Base-by-base conservation (phyloP, 2,888 invertebrate genomes). In the Lasioglossum oenotherae region DNA sequence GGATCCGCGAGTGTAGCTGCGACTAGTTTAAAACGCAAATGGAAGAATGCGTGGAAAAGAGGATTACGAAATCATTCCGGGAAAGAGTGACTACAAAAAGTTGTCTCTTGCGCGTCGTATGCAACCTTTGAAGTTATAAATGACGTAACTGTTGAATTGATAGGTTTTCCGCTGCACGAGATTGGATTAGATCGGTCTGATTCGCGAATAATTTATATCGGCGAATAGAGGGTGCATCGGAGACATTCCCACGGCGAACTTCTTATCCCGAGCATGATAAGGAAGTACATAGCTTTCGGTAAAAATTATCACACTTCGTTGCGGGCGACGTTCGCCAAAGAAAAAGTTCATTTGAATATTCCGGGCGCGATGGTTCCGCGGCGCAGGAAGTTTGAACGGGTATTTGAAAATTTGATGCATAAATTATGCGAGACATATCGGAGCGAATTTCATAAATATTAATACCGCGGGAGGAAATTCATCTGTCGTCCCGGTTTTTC, bases 401-500 rank as follows among this genome's bases (percentile, higher is more conserved):
- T 60, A 53, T 74, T 74, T 46, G 74, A 78, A 74, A 78, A 78
- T 84, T 78, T 78, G 60, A 49, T 35, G 71, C 71, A 84, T 74
- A 84, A 49, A 78, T 84, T 78, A 84, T 27, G 49, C 78, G 35
- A 41, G 57, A n/a, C 16, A 16, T 78, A 84, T 84, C 84, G 67
- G 14, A 46, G 35, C 53, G 53, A 44, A 84, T 83, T 83, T 78
- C 84, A 84, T 84, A 84, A 84, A 84, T 84, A 84, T 84, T 84
- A 84, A 84, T 84, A 84, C 35, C 38, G 6, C 60, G 69, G 35
- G 49, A 60, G 84, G 74, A 77, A 84, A 84, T 78, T 84, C 78
- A 74, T 84, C 74, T 46, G 35, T 27, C 23, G 19, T 16, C 53
- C 23, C 19, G 10, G 10, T 46, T 41, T 27, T 19, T 27, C 46